phyloP scores from a whole-genome alignment of 1,140 invertebrate species.

The Delia radicum region DNA sequence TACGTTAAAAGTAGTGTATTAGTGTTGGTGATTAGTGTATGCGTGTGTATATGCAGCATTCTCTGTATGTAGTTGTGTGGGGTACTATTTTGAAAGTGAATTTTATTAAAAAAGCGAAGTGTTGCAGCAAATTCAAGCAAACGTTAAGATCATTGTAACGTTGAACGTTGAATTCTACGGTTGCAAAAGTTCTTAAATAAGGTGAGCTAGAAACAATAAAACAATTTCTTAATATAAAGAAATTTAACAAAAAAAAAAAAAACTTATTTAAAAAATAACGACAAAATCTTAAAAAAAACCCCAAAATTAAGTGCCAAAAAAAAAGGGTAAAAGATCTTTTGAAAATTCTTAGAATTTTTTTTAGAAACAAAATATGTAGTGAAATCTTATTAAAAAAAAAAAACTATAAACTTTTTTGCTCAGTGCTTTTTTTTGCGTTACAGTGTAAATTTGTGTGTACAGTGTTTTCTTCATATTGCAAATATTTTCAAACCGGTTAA shows the following conservation, averaged over 20 bases:
- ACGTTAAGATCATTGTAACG: constrained; percentile 55
- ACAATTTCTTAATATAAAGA: not conserved
- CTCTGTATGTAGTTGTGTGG: not conserved
- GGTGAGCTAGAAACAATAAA: constrained; percentile 42
- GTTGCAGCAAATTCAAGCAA: constrained; percentile 34
- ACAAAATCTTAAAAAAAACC: not conserved
- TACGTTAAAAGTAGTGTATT: too few species aligned
- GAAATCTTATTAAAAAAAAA: not conserved
- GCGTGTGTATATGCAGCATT: not conserved
- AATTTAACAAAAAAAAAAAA: constrained; percentile 3
- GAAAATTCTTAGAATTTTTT: too few species aligned
- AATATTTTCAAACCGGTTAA: not conserved
- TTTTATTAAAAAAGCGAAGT: constrained; percentile 29
- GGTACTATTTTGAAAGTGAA: constrained; percentile 26
- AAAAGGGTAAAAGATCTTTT: too few species aligned
- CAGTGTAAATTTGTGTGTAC: too few species aligned
- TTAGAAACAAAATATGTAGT: not conserved
- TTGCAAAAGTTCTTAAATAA: constrained; percentile 40
- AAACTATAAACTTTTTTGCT: too few species aligned
- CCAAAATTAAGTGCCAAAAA: too few species aligned
- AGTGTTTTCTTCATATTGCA: not conserved
- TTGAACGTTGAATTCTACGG: constrained; percentile 57
- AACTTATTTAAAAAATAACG: not conserved
- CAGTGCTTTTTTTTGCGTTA: too few species aligned
- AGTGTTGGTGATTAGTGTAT: not conserved